Evolutionary conservation across 2,797 vertebrate species (phyloP), one percentile per base, ranked within the genome.

Genomic region (Coregonus ussuriensis): DNA sequence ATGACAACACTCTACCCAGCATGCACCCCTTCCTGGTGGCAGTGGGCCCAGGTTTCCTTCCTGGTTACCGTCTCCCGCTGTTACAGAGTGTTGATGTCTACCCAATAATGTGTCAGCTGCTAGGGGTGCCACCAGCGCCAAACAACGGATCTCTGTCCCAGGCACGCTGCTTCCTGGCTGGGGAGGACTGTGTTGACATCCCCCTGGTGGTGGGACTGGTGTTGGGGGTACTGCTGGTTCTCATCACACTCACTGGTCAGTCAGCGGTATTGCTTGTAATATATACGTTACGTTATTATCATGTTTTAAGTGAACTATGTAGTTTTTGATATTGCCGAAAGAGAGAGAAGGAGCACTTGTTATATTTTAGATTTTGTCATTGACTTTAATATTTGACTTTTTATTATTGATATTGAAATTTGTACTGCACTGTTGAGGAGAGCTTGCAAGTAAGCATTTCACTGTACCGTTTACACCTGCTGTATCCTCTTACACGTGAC

Each of bases 21-120:
- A 99, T 99, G 98, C 98, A 99, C 79, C 96, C 98, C 0, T 97
- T 99, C 91, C 89, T 99, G 82, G 96, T 94, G 0, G 98, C 96
- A 0, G 86, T 41, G 0, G 98, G 98, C 0, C 98, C 98, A 1
- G 94, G 95, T 7, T 99, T 99, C 85, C 95, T 87, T 6, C 92
- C 76, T 77, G 93, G 94, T 21, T 93, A 93, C 81, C 87, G 75
- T 62, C 86, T 94, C 1, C 71, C 80, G 53, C 80, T 77, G 0
- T 79, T 98, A 1, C 90, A 91, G 83, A 97, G 81, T 0, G 96
- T 99, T 37, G 98, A 99, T 83, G 86, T 99, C 68, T 99, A 99
- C 88, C 96, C 98, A 1, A 94, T 98, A 90, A 98, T 99, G 97
- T 99, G 98, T 85, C 94, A 91, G 79, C 89, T 99, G 74, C 91